Conservation (phyloP, 2,888 invertebrate species). For the Metalampra italica region DNA sequence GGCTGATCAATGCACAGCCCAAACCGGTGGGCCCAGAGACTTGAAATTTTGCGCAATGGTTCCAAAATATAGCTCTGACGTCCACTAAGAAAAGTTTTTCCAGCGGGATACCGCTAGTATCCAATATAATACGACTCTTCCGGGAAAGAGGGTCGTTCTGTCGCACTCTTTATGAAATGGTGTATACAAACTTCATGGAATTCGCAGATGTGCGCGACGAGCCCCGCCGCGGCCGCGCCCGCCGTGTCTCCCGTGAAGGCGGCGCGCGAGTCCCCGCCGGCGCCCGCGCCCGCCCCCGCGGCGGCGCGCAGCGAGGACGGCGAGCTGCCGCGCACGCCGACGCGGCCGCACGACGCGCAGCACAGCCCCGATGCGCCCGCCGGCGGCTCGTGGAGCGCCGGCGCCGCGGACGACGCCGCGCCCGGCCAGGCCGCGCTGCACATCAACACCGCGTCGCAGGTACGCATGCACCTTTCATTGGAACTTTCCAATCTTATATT, state of each 20-base stretch:
- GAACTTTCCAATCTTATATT: neutral
- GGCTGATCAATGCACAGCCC: too few species aligned
- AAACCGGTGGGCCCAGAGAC: too few species aligned
- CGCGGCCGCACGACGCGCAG: constrained; percentile 26
- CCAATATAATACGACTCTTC: too few species aligned
- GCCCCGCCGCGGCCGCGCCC: constrained; percentile 14
- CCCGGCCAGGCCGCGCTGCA: constrained; percentile 32
- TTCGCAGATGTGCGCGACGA: neutral
- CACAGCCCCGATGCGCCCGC: constrained; percentile 50
- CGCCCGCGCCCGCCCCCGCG: constrained; percentile 13
- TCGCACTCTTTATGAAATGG: too few species aligned
- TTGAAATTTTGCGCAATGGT: too few species aligned
- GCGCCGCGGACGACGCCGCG: constrained; percentile 12
- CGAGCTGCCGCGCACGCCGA: constrained; percentile 17
- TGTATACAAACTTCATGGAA: too few species aligned
- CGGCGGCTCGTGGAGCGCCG: constrained; percentile 45
- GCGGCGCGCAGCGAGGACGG: constrained; percentile 5
- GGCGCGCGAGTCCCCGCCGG: constrained; percentile 33
- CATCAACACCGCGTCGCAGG: constrained; percentile 70
- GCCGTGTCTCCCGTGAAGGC: constrained; percentile 19
- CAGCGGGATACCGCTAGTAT: too few species aligned
- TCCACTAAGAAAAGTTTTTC: too few species aligned
- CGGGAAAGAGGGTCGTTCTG: too few species aligned
- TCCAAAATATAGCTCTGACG: too few species aligned
- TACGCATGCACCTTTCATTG: too few species aligned